Base-by-base conservation (phyloP, 2,797 vertebrate genomes). In the Chiropotes sagulatus region DNA sequence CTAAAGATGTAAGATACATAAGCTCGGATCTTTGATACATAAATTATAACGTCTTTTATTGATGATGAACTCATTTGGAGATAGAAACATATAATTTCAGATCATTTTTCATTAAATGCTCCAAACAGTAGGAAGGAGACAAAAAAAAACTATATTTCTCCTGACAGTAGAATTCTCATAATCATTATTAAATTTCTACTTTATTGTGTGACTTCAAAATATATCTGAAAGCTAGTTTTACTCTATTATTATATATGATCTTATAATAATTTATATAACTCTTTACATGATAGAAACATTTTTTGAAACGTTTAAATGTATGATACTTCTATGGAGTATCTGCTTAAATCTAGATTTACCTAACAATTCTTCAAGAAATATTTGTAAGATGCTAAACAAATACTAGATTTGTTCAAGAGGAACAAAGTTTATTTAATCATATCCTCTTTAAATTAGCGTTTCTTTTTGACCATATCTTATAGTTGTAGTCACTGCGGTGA, bases 51-150 rank as follows among this genome's bases (percentile, higher is more conserved):
- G 96, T 88, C 81, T 88, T 97, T 95, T 90, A 93, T 64, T 85
- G 93, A 26, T 67, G 64, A 95, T 83, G 87, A 97, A 58, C 96
- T 98, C 97, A 79, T 83, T 97, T 61, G 81, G 88, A 98, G 85
- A 92, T 84, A 46, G n/a, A 19, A 97, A 97, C 72, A 58, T 54
- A 52, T 48, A 93, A 95, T 97, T 98, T 93, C 86, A 94, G 54
- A 44, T 22, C 73, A 73, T 93, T 83, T 85, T 97, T 97, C 57
- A 84, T 88, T 50, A 70, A 90, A 57, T 2, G 1, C 50, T 75
- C 94, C 50, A 64, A 95, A 85, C n/a, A 75, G 10, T 80, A 41
- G 52, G 76, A 94, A 39, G 50, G 89, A 81, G 84, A 89, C 94
- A 72, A 76, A 11, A 14, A 3, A 36, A 10, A 4, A 1, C 12